Conservation (phyloP, 2,113 vertebrate species). For the Carassius auratus region DNA sequence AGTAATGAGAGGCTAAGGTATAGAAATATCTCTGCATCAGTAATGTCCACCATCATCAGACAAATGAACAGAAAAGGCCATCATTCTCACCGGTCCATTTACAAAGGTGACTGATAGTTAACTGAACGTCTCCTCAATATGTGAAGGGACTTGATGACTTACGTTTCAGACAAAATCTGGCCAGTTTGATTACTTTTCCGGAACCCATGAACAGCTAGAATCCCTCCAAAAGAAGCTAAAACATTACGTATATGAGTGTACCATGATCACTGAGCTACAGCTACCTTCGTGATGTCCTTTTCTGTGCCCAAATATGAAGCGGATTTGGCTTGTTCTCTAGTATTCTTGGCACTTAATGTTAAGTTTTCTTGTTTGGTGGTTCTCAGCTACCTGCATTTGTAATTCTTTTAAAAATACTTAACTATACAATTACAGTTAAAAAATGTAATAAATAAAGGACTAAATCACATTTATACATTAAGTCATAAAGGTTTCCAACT, state of each 20-base stretch:
- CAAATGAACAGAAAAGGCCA: not conserved
- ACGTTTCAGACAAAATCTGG: not conserved
- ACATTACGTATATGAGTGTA: not conserved
- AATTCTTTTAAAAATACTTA: not conserved
- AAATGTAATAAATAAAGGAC: too few relatives aligned
- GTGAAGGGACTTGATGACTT: not conserved
- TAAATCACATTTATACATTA: too few relatives aligned
- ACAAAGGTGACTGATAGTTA: not conserved
- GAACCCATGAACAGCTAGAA: not conserved
- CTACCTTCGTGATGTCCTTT: not conserved
- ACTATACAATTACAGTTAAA: too few relatives aligned
- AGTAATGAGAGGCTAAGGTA: not conserved
- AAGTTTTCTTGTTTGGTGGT: not conserved
- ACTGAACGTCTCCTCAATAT: not conserved
- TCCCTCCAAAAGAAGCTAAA: not conserved
- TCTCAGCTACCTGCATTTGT: not conserved
- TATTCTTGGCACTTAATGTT: not conserved
- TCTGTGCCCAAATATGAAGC: not conserved
- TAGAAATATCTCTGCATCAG: not conserved
- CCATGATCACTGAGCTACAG: not conserved
- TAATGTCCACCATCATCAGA: not conserved
- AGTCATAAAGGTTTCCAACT: too few relatives aligned
- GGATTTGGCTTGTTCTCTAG: not conserved
- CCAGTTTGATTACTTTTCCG: not conserved
- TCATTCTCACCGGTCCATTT: not conserved